These are phyloP conservation scores for Myzus persicae DNA, from an alignment of 1,140 invertebrate species.

Conservation along the genomic window DNA sequence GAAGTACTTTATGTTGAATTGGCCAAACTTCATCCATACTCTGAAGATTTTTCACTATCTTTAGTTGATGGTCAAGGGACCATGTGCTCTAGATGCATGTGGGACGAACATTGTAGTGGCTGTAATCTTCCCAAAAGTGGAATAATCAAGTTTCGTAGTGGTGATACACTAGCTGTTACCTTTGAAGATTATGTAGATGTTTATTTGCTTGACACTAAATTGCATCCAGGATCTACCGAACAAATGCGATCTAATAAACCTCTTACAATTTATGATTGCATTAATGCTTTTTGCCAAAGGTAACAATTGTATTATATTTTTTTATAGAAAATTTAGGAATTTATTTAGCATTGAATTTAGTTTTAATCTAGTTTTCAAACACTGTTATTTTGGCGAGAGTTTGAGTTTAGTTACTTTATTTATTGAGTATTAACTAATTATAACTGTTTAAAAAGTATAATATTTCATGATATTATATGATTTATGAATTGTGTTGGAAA, in stretches of 20 bases:
- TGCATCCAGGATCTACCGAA: constrained; percentile 66
- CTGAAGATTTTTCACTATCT: constrained; percentile 66
- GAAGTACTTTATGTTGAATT: constrained; percentile 68
- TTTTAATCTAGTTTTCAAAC: background rate
- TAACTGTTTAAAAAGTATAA: background rate
- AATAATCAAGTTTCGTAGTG: constrained; percentile 68
- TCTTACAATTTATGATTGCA: constrained; percentile 73
- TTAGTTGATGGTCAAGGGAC: constrained; percentile 68
- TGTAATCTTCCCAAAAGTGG: constrained; percentile 69
- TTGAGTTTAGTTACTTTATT: background rate
- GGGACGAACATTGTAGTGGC: constrained; percentile 70
- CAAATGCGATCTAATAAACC: constrained; percentile 66
- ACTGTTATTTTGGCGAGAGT: no score
- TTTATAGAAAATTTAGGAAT: background rate
- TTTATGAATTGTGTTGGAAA: background rate
- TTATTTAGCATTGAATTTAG: background rate
- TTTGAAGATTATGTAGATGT: constrained; percentile 61
- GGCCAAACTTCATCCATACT: constrained; percentile 67
- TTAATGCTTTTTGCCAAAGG: constrained; percentile 76
- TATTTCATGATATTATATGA: background rate
- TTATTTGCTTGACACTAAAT: constrained; percentile 52
- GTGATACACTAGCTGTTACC: constrained; percentile 71
- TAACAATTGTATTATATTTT: constrained; percentile 61
- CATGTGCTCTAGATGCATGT: constrained; percentile 73
- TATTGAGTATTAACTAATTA: background rate